phyloP scores from a whole-genome alignment of 1,140 invertebrate genomes.

The Gonioctena quinquepunctata region DNA sequence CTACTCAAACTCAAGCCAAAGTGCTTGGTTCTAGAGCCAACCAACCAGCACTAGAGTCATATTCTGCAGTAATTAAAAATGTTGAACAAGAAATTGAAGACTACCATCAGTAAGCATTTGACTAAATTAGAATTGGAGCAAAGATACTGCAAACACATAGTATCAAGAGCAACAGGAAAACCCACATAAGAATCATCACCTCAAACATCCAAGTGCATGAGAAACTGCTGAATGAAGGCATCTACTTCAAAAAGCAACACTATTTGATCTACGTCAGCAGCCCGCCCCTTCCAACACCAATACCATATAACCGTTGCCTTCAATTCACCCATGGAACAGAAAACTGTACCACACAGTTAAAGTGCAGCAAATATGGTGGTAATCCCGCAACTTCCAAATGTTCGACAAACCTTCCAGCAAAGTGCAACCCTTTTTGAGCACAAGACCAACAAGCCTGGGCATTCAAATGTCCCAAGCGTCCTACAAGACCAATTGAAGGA shows the following conservation, averaged over 20 bases:
- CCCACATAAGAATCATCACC: not conserved
- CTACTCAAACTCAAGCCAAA: not conserved
- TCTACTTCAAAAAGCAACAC: not conserved
- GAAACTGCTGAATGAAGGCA: not conserved
- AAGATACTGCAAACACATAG: not conserved
- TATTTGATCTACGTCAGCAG: not conserved
- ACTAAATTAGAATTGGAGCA: not conserved
- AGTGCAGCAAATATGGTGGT: not conserved
- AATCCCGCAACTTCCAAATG: not conserved
- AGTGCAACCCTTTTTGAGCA: not conserved
- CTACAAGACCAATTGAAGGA: too few species aligned
- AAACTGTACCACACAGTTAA: not conserved
- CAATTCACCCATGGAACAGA: not conserved
- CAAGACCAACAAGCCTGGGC: not conserved
- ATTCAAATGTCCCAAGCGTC: not conserved
- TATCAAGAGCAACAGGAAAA: not conserved
- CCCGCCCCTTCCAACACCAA: not conserved
- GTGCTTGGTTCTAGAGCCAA: not conserved
- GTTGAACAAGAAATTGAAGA: not conserved
- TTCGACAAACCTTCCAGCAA: not conserved
- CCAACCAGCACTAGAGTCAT: not conserved
- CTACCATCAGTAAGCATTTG: not conserved
- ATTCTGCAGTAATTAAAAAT: not conserved
- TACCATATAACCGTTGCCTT: not conserved
- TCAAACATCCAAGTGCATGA: not conserved